Conservation (phyloP, 2,113 vertebrate genomes). For the Pyxicephalus adspersus region DNA sequence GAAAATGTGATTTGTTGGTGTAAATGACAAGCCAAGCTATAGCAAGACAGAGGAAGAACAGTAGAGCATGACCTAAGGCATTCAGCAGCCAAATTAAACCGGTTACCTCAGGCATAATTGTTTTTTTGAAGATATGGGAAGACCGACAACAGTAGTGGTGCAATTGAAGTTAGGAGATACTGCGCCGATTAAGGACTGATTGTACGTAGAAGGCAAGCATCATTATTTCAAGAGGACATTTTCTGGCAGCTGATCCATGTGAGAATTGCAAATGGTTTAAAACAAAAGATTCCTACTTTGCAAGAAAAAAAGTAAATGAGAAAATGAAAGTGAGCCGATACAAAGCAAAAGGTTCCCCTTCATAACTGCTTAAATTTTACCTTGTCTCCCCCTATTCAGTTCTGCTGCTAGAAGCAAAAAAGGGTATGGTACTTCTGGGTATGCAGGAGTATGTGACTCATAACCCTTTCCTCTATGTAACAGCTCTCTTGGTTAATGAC, state of each 20-base stretch:
- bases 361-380: too few species aligned
- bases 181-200: conserved; percentile 55
- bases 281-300: background rate
- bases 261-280: conserved; percentile 58
- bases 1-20: background rate
- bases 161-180: conserved; percentile 39
- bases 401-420: too few species aligned
- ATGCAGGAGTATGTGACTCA: too few species aligned
- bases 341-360: too few species aligned
- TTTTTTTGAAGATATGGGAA: conserved; percentile 33
- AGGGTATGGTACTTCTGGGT: too few species aligned
- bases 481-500: too few species aligned
- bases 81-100: conserved; percentile 37
- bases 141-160: conserved; percentile 21
- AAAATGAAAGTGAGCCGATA: too few species aligned
- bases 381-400: too few species aligned
- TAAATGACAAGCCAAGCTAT: background rate
- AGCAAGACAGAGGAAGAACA: conserved; percentile 24
- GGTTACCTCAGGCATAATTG: conserved; percentile 35
- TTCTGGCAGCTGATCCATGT: conserved; percentile 48
- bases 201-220: conserved; percentile 38
- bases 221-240: conserved; percentile 58
- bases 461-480: too few species aligned
- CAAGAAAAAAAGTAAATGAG: too few species aligned
- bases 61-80: accelerated